Base-by-base conservation (phyloP, 2,888 invertebrate species). In the Parnassius orleans region DNA sequence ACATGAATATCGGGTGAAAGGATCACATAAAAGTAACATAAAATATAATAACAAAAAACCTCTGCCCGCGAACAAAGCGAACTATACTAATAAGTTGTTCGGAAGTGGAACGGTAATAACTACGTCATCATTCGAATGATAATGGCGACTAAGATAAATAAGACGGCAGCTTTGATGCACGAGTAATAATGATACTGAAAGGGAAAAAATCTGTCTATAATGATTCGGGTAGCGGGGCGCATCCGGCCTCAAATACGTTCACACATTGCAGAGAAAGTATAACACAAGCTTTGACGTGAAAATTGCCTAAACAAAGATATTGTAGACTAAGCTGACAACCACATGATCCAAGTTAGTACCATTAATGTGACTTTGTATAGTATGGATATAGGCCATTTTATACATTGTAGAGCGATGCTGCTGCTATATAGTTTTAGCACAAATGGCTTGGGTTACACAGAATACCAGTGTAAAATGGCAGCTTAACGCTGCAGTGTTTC, bases 71-170 rank as follows among this genome's bases (percentile, higher is more conserved):
- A 84, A 83, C 82, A 82, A 56, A 47, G 44, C 76, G 80, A 78
- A 79, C 79, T 70, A 74, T 76, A 79, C 77, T 84, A 83, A 84
- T 85, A 81, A 83, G 79, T 74, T 76, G 72, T 74, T 75, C 74
- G 72, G 73, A 74, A 77, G 72, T 76, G 71, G 72, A 68, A 71
- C 70, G 73, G 76, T 78, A 87, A 86, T 87, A 89, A 88, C 78
- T 77, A 81, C 83, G 78, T 78, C 81, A 83, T 84, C 85, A 87
- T 82, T 80, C 74, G 70, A 76, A 80, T 80, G 80, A 84, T 87
- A 85, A 84, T 80, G 83, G 75, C 76, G 76, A 77, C 78, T 79
- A 79, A 76, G 78, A 84, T 84, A 83, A 84, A 83, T 85, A 83
- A 79, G 80, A 78, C 80, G 77, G 80, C 68, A 70, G 71, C 79